A percentile compares a stretch with the other conserved stretches of the same genome.
Conservation (phyloP, 2,888 invertebrate species). For the Elaeidobius kamerunicus region DNA sequence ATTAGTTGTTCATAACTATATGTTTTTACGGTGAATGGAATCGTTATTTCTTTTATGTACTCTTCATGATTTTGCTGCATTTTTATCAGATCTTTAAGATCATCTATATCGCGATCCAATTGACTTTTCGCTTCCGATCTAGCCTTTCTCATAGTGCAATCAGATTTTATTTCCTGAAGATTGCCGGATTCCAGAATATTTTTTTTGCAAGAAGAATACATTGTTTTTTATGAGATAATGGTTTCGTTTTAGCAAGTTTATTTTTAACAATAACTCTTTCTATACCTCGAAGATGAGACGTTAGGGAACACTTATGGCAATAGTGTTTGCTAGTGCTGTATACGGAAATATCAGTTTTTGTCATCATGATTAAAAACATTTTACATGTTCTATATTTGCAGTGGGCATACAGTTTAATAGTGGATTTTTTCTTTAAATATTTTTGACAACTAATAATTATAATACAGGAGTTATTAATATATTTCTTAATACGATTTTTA, state of each 20-base stretch:
- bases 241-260: not conserved
- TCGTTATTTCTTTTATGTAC: constrained; percentile 20
- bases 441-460: not conserved
- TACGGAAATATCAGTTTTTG: not conserved
- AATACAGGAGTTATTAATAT: constrained; percentile 5
- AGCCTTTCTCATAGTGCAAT: constrained; percentile 18
- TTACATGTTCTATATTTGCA: constrained; percentile 15
- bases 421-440: constrained; percentile 7
- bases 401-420: constrained; percentile 2
- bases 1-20: constrained; percentile 22
- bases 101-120: constrained; percentile 19
- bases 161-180: constrained; percentile 22
- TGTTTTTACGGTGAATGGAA: constrained; percentile 23
- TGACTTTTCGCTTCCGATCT: constrained; percentile 17
- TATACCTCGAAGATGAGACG: constrained; percentile 6
- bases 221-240: constrained; percentile 2
- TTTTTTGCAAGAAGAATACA: constrained; percentile 8
- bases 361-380: constrained; percentile 10
- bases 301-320: constrained; percentile 6
- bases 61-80: constrained; percentile 25
- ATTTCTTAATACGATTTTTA: constrained; percentile 1
- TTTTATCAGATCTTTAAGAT: constrained; percentile 15
- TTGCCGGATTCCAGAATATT: constrained; percentile 1
- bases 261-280: constrained; percentile 5
- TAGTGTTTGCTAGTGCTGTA: constrained; percentile 2